Conservation (phyloP, 92 coral and sea anemone genomes). For the Palythoa grandiflora region DNA sequence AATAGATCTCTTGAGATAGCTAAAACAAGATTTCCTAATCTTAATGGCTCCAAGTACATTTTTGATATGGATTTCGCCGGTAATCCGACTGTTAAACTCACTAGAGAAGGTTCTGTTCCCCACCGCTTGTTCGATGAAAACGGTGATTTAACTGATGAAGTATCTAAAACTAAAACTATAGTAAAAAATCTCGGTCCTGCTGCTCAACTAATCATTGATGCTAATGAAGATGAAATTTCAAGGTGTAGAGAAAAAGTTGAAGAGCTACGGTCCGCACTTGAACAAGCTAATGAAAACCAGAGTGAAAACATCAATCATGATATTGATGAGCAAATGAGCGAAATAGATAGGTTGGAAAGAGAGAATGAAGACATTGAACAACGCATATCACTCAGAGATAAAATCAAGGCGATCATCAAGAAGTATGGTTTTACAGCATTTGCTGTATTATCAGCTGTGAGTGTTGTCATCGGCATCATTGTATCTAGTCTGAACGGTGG, state of each 20-base stretch:
- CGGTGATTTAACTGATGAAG: not conserved
- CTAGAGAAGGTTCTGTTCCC: constrained; percentile 16
- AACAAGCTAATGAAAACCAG: constrained; percentile 9
- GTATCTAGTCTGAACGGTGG: constrained; percentile 46
- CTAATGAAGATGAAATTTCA: not conserved
- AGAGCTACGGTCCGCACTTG: not conserved
- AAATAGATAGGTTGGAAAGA: constrained; percentile 40
- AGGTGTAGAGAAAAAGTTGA: not conserved
- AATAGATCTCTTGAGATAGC: too few relatives aligned
- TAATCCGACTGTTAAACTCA: constrained; percentile 52
- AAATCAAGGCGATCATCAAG: constrained; percentile 43
- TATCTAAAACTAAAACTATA: not conserved
- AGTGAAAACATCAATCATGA: constrained; percentile 15
- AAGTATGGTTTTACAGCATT: constrained; percentile 60
- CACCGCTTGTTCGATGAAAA: not conserved
- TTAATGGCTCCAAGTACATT: too few relatives aligned
- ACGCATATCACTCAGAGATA: constrained; percentile 48
- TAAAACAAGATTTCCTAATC: constrained; percentile 43
- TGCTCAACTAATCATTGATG: not conserved
- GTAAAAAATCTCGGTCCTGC: not conserved
- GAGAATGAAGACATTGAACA: constrained; percentile 59
- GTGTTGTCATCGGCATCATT: constrained; percentile 60
- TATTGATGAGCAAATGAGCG: constrained; percentile 6
- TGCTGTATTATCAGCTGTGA: constrained; percentile 60
- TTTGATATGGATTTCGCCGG: too few relatives aligned